phyloP scores from a whole-genome alignment of 1,140 invertebrate species.

The Paraescarpia echinospica region DNA sequence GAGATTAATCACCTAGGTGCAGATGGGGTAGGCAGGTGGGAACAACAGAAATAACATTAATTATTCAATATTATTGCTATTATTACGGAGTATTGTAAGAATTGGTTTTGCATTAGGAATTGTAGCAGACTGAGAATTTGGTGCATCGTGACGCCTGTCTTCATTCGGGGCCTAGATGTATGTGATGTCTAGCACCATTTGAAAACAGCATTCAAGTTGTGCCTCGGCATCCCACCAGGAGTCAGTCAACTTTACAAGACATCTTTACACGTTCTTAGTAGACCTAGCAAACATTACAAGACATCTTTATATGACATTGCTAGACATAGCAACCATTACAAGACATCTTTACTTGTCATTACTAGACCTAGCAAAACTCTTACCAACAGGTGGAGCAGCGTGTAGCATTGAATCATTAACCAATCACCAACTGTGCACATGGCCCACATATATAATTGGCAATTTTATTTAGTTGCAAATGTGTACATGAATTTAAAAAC shows the following conservation, averaged over 20 bases:
- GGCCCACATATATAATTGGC: no score
- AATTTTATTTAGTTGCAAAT: no score
- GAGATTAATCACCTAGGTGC: no score
- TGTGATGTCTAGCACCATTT: background rate
- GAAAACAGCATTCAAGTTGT: slow-evolving; percentile 1
- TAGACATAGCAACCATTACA: background rate
- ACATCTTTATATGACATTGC: background rate
- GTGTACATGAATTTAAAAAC: no score
- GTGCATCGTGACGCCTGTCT: background rate
- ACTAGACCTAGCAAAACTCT: background rate
- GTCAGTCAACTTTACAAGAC: background rate
- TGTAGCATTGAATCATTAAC: no score
- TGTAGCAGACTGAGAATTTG: background rate
- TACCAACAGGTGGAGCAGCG: background rate
- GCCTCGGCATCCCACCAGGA: background rate
- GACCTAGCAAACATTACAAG: no score
- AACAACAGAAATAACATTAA: no score
- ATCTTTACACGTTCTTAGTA: background rate
- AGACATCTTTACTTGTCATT: background rate
- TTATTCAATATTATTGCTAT: no score
- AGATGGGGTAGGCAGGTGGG: no score
- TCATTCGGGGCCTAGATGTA: background rate
- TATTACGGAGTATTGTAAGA: no score
- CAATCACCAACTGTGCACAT: no score
- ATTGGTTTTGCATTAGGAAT: background rate